phyloP scores from a whole-genome alignment of 2,888 invertebrate species.

The Venusia cambrica region DNA sequence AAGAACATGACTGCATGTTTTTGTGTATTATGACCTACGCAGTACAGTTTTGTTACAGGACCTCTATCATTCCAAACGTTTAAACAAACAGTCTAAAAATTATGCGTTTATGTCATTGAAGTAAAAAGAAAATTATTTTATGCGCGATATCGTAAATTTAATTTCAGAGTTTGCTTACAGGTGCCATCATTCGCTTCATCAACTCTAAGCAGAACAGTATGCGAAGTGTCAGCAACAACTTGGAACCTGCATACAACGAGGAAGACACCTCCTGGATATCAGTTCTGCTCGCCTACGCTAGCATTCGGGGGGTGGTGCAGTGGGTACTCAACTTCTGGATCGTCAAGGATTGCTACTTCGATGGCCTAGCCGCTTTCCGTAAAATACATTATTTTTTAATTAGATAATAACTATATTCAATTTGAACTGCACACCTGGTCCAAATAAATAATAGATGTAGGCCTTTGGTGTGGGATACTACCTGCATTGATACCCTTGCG shows the following conservation, averaged over 20 bases:
- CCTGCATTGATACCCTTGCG: too few species aligned
- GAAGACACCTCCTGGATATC: slow-evolving; percentile 66
- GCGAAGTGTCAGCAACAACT: slow-evolving; percentile 32
- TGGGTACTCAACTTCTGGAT: slow-evolving; percentile 70
- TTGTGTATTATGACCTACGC: too few species aligned
- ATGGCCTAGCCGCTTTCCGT: slow-evolving; percentile 49
- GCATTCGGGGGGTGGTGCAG: slow-evolving; percentile 57
- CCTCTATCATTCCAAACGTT: too few species aligned
- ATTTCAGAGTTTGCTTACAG: slow-evolving; percentile 23
- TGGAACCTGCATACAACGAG: slow-evolving; percentile 10
- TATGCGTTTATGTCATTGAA: too few species aligned
- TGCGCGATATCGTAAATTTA: too few species aligned
- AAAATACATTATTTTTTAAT: slow-evolving; percentile 31
- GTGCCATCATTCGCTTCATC: slow-evolving; percentile 42
- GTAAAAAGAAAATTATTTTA: too few species aligned
- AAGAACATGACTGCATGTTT: too few species aligned
- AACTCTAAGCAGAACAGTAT: slow-evolving; percentile 24
- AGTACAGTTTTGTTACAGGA: too few species aligned
- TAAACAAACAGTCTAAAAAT: too few species aligned
- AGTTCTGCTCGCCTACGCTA: slow-evolving; percentile 52
- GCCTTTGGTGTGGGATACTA: too few species aligned
- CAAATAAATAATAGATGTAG: too few species aligned
- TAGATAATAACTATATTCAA: not conserved
- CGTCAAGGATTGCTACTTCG: slow-evolving; percentile 59
- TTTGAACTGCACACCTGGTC: too few species aligned